Base-by-base conservation (phyloP, 2,113 vertebrate genomes). In the Nettapus auritus region DNA sequence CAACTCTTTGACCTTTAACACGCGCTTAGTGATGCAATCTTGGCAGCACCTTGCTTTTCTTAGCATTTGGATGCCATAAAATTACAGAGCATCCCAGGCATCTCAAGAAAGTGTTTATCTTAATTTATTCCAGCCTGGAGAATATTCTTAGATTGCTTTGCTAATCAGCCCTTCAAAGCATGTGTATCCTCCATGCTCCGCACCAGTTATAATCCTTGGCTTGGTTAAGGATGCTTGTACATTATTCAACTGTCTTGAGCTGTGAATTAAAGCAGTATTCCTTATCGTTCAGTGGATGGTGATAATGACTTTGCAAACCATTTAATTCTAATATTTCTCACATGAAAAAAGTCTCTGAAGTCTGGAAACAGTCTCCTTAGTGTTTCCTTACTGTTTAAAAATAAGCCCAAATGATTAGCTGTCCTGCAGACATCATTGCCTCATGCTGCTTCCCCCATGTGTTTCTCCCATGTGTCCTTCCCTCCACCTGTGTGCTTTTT, bases 111-210 rank as follows among this genome's bases (percentile, higher is more conserved):
- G 85, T 33, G 13, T 12, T 21, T 63, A n/a, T 83, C 89, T 86
- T 91, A 75, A 79, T 77, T 38, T 76, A 38, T 83, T 90, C 85
- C 66, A 95, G 74, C 53, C 76, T 74, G 20, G 44, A 95, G 83
- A 9, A 57, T 86, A 36, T 57, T 33, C 50, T 56, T 21, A 22
- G 36, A 29, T 68, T 88, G 67, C 63, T 71, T 67, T 60, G 70
- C 52, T 69, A 38, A 80, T 59, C 48, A 81, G 2, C 50, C 16
- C 26, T 7, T 34, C 46, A 28, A 68, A 75, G 55, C 46, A 33
- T 26, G n/a, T 46, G 50, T 26, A 3, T 25, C n/a, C 29, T 63
- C 13, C 19, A 21, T 22, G 18, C 48, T n/a, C n/a, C 55, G 36
- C 31, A 5, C 40, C 1, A 2, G 36, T 48, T 68, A 46, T 22